Evolutionary conservation across 2,888 invertebrate genomes (phyloP), one percentile per base, ranked within the genome.

Genomic region (Dryocosmus kuriphilus): DNA sequence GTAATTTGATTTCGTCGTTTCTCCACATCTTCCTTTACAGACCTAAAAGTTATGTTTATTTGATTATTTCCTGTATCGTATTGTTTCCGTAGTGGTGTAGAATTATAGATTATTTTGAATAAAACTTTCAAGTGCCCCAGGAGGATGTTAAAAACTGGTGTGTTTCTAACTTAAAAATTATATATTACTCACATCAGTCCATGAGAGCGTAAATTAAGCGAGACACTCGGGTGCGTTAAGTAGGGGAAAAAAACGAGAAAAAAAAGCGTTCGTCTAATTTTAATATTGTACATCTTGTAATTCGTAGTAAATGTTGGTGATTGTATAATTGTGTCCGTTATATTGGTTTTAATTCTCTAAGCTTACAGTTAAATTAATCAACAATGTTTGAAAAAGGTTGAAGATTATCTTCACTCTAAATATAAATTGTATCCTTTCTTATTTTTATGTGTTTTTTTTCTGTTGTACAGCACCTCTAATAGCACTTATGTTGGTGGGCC

Each of bases 271-370:
- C 71, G 5, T 4, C 65, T 65, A 38, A 22, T 14, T 65, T 22
- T 65, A 51, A 46, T 46, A 32, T 46, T 46, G 30, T 30, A 51
- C 16, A 11, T 41, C 16, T 41, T 71, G 46, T 51, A 51, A 30
- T n/a, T 46, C 46, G 67, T 67, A 38, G 41, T 11, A 67, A 51
- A 74, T 79, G 63, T 81, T 63, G 77, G 75, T 80, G 79, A 78
- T 85, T 82, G 88, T 90, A 89, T 90, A 89, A 91, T 90, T 90
- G 90, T 90, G 88, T 90, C 89, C 89, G 78, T 86, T 74, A 81
- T 78, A 80, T 78, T 82, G 80, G 74, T 81, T 81, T 77, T 78
- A 55, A 75, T 80, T 82, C 71, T 76, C 61, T 79, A 63, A 63
- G 35, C 63, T 35, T 22, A 63, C 9, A 35, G 14, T 14, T 22